These are phyloP conservation scores for Neodiprion virginianus DNA, from an alignment of 1,140 invertebrate species.

Conservation along the genomic window DNA sequence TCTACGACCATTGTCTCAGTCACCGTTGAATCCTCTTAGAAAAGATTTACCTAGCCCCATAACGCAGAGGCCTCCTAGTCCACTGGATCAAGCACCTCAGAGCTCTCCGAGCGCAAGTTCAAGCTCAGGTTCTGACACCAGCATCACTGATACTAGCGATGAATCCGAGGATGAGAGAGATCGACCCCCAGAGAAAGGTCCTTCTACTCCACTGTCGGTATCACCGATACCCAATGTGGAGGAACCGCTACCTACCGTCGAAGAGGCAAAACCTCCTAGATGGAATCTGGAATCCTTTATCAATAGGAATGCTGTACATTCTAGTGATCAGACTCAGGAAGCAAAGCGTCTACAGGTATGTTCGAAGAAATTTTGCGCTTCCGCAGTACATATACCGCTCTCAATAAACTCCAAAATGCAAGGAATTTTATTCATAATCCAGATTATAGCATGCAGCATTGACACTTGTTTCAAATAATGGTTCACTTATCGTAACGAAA, in stretches of 20 bases:
- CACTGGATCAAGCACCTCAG: constrained; percentile 44
- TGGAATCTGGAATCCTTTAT: constrained; percentile 66
- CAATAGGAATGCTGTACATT: constrained; percentile 43
- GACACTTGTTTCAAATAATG: not conserved
- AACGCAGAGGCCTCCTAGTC: constrained; percentile 50
- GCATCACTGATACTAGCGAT: constrained; percentile 63
- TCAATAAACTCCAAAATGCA: not conserved
- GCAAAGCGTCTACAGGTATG: constrained; percentile 46
- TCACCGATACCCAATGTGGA: constrained; percentile 47
- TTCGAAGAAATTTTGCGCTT: not conserved
- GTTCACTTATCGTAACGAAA: not conserved
- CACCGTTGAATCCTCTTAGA: constrained; percentile 30
- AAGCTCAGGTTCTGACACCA: constrained; percentile 63
- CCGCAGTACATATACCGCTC: not conserved
- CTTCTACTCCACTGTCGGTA: constrained; percentile 49
- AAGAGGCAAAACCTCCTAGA: constrained; percentile 55
- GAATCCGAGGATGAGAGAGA: constrained; percentile 61
- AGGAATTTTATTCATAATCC: not conserved
- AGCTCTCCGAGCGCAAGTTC: constrained; percentile 56
- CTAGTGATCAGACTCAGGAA: constrained; percentile 43
- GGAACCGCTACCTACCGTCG: constrained; percentile 48
- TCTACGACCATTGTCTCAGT: constrained; percentile 30
- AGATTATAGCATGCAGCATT: not conserved
- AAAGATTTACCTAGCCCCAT: constrained; percentile 36
- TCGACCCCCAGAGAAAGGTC: constrained; percentile 39